Evolutionary conservation across 2,888 invertebrate species (phyloP).

Genomic region (Hemaris fuciformis): DNA sequence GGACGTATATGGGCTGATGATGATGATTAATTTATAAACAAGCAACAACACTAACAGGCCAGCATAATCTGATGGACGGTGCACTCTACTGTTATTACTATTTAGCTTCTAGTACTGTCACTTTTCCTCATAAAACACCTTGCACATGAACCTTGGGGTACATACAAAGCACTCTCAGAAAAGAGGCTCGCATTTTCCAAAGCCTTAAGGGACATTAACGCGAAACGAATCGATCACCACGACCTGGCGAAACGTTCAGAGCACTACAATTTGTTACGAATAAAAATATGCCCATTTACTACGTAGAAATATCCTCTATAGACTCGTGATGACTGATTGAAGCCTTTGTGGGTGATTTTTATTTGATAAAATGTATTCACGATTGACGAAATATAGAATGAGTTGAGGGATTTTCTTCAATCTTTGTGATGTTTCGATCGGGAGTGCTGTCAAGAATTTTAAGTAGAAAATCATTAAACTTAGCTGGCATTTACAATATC

Average conservation of each 20-base stretch:
- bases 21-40: too few relatives aligned
- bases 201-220: background rate
- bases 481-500: too few relatives aligned
- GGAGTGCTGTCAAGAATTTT: too few relatives aligned
- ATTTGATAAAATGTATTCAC: background rate
- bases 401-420: background rate
- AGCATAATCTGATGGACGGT: too few relatives aligned
- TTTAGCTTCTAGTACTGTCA: too few relatives aligned
- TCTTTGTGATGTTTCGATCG: background rate
- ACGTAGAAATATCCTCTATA: background rate
- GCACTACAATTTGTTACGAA: background rate
- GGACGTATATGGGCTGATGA: too few relatives aligned
- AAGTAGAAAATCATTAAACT: too few relatives aligned
- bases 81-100: too few relatives aligned
- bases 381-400: background rate
- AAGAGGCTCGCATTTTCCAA: background rate
- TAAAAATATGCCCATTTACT: background rate
- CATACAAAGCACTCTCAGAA: background rate
- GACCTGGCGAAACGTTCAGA: background rate
- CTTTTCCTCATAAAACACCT: too few relatives aligned
- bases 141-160: too few relatives aligned
- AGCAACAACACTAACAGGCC: too few relatives aligned
- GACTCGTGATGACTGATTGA: background rate
- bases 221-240: constrained; percentile 2
- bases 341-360: background rate